Conservation (phyloP, 1,140 invertebrate species). For the Rhyzopertha dominica region DNA sequence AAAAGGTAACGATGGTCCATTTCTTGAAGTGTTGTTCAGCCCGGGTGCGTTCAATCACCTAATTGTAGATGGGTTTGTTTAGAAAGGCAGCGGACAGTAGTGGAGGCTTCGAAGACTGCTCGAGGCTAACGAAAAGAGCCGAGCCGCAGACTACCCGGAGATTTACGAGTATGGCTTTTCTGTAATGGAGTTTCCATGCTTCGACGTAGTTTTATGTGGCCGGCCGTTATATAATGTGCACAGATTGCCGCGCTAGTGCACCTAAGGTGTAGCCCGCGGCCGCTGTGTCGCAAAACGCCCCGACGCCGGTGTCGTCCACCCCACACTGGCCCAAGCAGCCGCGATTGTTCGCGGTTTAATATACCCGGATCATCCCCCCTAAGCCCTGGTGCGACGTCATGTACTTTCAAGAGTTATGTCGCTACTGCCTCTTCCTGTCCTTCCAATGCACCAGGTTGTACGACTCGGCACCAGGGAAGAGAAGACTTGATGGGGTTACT, state of each 20-base stretch:
- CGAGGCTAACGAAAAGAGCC: conserved; percentile 22
- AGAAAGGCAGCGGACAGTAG: conserved; percentile 13
- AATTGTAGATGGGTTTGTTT: too few species aligned
- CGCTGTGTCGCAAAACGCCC: conserved; percentile 13
- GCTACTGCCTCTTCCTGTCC: too few species aligned
- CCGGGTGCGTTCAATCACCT: too few species aligned
- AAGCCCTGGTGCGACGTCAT: conserved; percentile 12
- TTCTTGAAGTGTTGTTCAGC: too few species aligned
- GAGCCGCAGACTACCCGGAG: conserved; percentile 19
- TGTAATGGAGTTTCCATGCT: conserved; percentile 42
- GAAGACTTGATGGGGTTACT: too few species aligned
- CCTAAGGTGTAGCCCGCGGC: conserved; percentile 28
- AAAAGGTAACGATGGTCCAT: too few species aligned
- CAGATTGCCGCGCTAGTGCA: conserved; percentile 33
- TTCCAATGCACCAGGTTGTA: too few species aligned
- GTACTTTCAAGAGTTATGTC: too few species aligned
- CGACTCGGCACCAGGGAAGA: too few species aligned
- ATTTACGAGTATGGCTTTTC: conserved; percentile 39
- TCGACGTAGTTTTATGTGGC: conserved; percentile 37
- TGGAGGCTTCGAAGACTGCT: conserved; percentile 18
- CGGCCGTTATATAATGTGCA: conserved; percentile 33
- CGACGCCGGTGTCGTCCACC: too few species aligned
- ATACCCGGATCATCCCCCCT: conserved; percentile 18
- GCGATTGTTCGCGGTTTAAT: conserved; percentile 24
- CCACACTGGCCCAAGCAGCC: too few species aligned